phyloP scores from a whole-genome alignment of 1,140 invertebrate genomes.

The Drosophila paulistorum region DNA sequence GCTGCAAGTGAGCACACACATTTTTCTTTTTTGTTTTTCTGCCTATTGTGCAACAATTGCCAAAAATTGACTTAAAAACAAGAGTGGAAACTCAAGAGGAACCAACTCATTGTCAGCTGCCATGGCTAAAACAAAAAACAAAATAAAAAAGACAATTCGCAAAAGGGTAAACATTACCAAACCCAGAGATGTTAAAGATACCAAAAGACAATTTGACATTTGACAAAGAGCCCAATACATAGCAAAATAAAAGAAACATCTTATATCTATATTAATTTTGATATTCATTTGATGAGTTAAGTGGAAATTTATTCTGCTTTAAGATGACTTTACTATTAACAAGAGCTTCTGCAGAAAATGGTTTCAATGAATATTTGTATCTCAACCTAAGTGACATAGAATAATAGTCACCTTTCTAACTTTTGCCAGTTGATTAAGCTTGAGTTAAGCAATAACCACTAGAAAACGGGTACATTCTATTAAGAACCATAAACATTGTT shows the following conservation, averaged over 20 bases:
- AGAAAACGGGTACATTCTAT: too few relatives aligned
- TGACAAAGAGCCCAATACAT: constrained; percentile 8
- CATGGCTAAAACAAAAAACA: constrained; percentile 8
- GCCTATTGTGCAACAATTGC: constrained; percentile 45
- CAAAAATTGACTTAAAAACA: constrained; percentile 30
- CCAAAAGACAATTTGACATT: constrained; percentile 52
- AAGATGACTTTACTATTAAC: background rate
- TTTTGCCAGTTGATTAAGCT: too few relatives aligned
- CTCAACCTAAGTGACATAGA: background rate
- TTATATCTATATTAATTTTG: constrained; percentile 12
- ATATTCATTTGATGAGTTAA: background rate
- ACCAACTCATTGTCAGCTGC: constrained; percentile 19
- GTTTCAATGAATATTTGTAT: background rate
- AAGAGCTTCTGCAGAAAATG: background rate
- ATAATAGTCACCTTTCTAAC: too few relatives aligned
- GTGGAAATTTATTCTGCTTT: background rate
- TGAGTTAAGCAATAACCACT: too few relatives aligned
- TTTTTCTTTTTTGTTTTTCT: background rate
- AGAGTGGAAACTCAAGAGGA: constrained; percentile 29
- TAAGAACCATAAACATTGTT: too few relatives aligned
- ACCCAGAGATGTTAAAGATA: constrained; percentile 45
- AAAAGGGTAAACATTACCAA: constrained; percentile 51
- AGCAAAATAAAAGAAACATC: background rate
- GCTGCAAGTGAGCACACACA: background rate
- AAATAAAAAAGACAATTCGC: constrained; percentile 1